Conservation (phyloP, 92 coral and sea anemone species). For the Hydrozoanthus gracilis region DNA sequence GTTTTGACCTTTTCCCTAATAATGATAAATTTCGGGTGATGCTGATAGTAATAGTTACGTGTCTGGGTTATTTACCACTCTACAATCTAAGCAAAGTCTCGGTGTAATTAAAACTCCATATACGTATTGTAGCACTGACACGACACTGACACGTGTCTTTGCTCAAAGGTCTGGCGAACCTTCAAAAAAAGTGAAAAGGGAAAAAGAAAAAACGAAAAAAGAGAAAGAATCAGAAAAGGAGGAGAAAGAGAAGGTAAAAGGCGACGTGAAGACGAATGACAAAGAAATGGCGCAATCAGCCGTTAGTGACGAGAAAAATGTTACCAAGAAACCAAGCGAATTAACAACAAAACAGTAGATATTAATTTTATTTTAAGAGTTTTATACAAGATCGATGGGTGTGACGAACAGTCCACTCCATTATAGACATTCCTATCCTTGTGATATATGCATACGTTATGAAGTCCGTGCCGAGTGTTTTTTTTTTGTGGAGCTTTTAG, state of each 20-base stretch:
- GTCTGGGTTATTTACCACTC: too few species aligned
- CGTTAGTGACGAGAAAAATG: conserved; percentile 27
- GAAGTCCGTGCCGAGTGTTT: background rate
- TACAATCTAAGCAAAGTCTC: too few species aligned
- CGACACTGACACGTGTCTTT: background rate
- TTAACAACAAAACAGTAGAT: conserved; percentile 30
- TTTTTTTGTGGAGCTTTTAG: background rate
- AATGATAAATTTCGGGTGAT: too few species aligned
- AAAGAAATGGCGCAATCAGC: conserved; percentile 39
- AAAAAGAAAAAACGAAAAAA: conserved; percentile 43
- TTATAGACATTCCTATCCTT: conserved; percentile 26
- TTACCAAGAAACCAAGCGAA: conserved; percentile 30
- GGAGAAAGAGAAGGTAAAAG: conserved; percentile 56
- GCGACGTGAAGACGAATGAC: conserved; percentile 33
- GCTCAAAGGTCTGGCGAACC: conserved; percentile 71
- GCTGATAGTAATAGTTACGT: too few species aligned
- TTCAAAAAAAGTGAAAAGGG: conserved; percentile 70
- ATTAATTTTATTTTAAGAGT: conserved; percentile 28
- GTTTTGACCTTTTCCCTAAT: too few species aligned
- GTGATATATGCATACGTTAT: conserved; percentile 32
- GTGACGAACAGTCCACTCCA: conserved; percentile 3
- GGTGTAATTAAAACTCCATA: too few species aligned
- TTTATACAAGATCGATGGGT: conserved; percentile 23
- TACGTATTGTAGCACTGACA: too few species aligned
- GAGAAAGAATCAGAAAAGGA: conserved; percentile 71